phyloP scores from a whole-genome alignment of 2,888 invertebrate genomes.

The Trichogramma evanescens region DNA sequence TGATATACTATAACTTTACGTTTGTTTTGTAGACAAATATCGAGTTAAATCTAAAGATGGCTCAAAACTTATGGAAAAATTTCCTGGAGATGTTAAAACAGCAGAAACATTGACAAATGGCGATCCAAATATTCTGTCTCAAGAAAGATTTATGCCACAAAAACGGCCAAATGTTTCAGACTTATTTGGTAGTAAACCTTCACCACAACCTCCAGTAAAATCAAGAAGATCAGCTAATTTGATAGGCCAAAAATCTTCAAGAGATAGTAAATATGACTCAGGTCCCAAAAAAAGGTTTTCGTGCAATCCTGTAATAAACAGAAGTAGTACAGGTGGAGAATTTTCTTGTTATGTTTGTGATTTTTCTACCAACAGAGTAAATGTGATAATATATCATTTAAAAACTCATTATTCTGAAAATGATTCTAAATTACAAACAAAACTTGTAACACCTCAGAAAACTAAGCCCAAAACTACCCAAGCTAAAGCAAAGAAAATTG shows the following conservation, averaged over 20 bases:
- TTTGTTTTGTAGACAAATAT: constrained; percentile 52
- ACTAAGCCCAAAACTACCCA: not conserved
- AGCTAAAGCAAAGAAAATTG: constrained; percentile 26
- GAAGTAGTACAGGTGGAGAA: constrained; percentile 44
- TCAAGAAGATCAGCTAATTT: too few species aligned
- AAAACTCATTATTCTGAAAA: constrained; percentile 54
- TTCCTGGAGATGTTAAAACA: constrained; percentile 66
- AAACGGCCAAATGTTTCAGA: constrained; percentile 51
- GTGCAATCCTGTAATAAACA: constrained; percentile 60
- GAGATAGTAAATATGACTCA: constrained; percentile 24
- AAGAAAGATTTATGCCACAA: constrained; percentile 53
- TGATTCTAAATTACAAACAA: not conserved
- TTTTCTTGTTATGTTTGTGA: constrained; percentile 60
- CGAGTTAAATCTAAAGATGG: constrained; percentile 56
- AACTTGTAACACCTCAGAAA: too few species aligned
- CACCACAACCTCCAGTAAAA: constrained; percentile 2
- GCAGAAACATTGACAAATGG: constrained; percentile 70
- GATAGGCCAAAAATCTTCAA: too few species aligned
- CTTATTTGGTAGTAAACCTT: constrained; percentile 48
- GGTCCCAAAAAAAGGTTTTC: constrained; percentile 50
- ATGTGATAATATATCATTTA: constrained; percentile 67
- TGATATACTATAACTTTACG: not conserved
- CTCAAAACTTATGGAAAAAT: constrained; percentile 63
- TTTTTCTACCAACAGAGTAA: constrained; percentile 63
- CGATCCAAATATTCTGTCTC: constrained; percentile 61